These are phyloP conservation scores for Collichthys lucidus DNA, from an alignment of 2,113 vertebrate species.

Conservation along the genomic window DNA sequence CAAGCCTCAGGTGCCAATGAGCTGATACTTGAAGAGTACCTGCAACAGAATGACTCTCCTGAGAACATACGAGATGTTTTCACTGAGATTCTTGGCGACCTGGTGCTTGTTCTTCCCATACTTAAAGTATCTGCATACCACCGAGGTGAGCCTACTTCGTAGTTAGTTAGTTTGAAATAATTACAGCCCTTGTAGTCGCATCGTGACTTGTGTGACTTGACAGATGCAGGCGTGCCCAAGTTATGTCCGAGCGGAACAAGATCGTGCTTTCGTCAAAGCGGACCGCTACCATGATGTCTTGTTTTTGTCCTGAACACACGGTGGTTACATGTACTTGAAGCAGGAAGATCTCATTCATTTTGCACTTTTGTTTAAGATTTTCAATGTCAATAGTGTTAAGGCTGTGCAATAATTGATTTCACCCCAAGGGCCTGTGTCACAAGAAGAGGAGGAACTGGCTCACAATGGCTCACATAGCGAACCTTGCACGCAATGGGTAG, in stretches of 20 bases:
- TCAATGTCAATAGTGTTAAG: slow-evolving; percentile 47
- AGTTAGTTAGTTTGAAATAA: no score
- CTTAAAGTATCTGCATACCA: slow-evolving; percentile 75
- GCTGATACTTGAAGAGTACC: slow-evolving; percentile 3
- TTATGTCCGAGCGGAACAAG: background rate
- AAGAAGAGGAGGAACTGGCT: slow-evolving; percentile 82
- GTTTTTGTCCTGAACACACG: slow-evolving; percentile 72
- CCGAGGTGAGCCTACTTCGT: slow-evolving; percentile 38
- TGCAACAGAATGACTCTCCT: background rate
- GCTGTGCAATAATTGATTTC: background rate
- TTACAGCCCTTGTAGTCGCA: slow-evolving; percentile 11
- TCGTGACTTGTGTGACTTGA: background rate
- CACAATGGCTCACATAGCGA: slow-evolving; percentile 83
- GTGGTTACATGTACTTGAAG: slow-evolving; percentile 38
- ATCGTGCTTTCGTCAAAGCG: slow-evolving; percentile 75
- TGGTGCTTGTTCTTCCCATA: slow-evolving; percentile 73
- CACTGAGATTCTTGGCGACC: slow-evolving; percentile 77
- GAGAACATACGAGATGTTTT: slow-evolving; percentile 67
- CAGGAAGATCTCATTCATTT: background rate
- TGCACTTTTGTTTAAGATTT: background rate
- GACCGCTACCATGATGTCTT: slow-evolving; percentile 70
- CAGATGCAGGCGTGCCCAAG: slow-evolving; percentile 81
- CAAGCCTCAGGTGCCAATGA: slow-evolving; percentile 15
- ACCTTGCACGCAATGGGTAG: slow-evolving; percentile 83
- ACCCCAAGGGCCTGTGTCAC: slow-evolving; percentile 70